These are phyloP conservation scores for Lemur catta DNA, from an alignment of 2,797 vertebrate genomes.

Conservation along the genomic window DNA sequence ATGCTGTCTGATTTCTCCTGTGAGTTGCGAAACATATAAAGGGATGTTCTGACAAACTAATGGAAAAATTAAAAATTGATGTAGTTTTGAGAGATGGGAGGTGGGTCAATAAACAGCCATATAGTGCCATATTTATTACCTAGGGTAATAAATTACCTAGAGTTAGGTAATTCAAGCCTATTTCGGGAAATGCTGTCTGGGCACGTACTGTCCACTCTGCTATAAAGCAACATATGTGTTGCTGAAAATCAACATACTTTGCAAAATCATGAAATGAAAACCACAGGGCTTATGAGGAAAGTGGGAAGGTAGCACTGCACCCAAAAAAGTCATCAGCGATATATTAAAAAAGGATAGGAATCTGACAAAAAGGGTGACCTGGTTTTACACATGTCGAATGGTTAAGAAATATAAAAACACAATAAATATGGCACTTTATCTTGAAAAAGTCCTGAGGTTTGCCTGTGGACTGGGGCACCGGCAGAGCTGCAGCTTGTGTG, in stretches of 20 bases:
- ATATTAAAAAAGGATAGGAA: not conserved
- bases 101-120: not conserved
- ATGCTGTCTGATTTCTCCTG: constrained; percentile 24
- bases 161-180: not conserved
- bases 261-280: not conserved
- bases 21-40: not conserved
- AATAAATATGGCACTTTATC: not conserved
- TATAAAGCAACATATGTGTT: not conserved
- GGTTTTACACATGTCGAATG: not conserved
- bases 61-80: not conserved
- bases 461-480: not conserved
- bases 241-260: not conserved
- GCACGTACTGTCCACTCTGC: not conserved
- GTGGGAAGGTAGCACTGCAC: not conserved
- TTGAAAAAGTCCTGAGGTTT: not conserved
- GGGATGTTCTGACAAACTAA: not conserved
- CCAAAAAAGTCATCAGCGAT: not conserved
- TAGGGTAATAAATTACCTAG: not conserved
- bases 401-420: not conserved
- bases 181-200: not conserved
- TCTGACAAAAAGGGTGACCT: not conserved
- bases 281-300: not conserved
- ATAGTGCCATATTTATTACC: too few relatives aligned
- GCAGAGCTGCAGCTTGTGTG: not conserved
- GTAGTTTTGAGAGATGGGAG: not conserved